These are phyloP conservation scores for Drosophila leonis DNA, from an alignment of 2,888 invertebrate species.

Conservation along the genomic window DNA sequence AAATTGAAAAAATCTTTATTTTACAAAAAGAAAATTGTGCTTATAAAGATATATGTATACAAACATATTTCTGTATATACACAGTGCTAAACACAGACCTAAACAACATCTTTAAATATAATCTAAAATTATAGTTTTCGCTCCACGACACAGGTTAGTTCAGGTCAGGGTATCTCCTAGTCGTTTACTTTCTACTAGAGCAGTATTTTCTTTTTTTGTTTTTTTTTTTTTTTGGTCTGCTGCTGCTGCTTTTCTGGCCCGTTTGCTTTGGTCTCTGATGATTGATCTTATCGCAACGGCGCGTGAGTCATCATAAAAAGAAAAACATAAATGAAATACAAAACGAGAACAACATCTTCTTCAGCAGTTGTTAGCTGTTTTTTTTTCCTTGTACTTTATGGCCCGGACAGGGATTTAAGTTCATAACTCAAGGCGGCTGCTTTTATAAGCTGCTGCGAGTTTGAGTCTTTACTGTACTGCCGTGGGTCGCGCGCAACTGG, in stretches of 20 bases:
- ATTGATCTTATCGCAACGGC: constrained; percentile 76
- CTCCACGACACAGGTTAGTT: not conserved
- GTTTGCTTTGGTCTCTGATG: constrained; percentile 56
- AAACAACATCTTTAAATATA: too few relatives aligned
- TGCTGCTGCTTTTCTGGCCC: constrained; percentile 33
- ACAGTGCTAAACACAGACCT: too few relatives aligned
- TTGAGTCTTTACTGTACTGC: constrained; percentile 44
- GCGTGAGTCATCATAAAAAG: constrained; percentile 71
- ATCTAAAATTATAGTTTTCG: not conserved
- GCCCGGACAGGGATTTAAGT: constrained; percentile 60
- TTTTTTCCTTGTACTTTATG: constrained; percentile 65
- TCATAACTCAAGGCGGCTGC: constrained; percentile 74
- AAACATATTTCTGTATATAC: too few relatives aligned
- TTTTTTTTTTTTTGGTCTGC: not conserved
- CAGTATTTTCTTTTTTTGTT: not conserved
- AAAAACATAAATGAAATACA: constrained; percentile 26
- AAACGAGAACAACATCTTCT: constrained; percentile 53
- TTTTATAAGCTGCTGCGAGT: constrained; percentile 52
- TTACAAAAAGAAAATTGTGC: too few relatives aligned
- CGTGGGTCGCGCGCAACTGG: constrained; percentile 25
- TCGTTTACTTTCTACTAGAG: not conserved
- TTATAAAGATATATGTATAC: too few relatives aligned
- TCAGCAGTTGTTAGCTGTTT: constrained; percentile 73
- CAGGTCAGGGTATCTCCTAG: constrained; percentile 1
- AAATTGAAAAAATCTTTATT: too few relatives aligned